A percentile compares a stretch with the other conserved stretches of the same genome.
Evolutionary conservation across 2,888 invertebrate species (phyloP).

Genomic region (Phengaris alcon): DNA sequence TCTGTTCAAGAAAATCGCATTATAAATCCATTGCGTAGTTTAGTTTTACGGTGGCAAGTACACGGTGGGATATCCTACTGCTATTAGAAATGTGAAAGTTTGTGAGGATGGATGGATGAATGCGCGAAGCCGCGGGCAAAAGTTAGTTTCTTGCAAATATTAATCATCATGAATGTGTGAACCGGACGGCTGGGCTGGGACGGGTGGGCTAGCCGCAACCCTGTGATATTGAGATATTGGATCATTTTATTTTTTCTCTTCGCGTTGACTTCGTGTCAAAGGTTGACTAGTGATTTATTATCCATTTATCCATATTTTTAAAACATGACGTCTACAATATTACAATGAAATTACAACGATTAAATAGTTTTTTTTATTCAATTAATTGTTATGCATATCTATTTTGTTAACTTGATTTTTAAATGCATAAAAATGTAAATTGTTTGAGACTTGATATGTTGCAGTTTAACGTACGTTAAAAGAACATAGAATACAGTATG

Average conservation of each 20-base stretch:
- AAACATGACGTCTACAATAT: neutral
- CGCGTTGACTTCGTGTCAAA: neutral
- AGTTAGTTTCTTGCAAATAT: too few species aligned
- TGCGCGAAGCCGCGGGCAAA: neutral
- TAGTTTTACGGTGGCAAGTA: too few species aligned
- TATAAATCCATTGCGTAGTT: too few species aligned
- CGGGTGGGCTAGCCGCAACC: too few species aligned
- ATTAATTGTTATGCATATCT: neutral
- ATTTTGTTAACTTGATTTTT: neutral
- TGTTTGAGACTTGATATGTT: neutral
- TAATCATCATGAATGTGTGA: too few species aligned
- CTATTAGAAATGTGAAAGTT: too few species aligned
- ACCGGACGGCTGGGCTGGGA: too few species aligned
- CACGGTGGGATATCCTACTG: too few species aligned
- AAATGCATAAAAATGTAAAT: neutral
- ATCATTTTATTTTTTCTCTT: neutral
- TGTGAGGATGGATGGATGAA: too few species aligned
- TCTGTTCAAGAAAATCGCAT: too few species aligned
- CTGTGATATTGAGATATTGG: neutral
- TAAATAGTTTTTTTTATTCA: neutral
- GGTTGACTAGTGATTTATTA: neutral
- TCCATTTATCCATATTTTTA: neutral
- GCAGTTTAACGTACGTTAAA: neutral
- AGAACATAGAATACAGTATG: neutral
- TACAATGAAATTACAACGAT: neutral